Conservation (phyloP, 1,140 invertebrate species). For the Monochamus saltuarius region DNA sequence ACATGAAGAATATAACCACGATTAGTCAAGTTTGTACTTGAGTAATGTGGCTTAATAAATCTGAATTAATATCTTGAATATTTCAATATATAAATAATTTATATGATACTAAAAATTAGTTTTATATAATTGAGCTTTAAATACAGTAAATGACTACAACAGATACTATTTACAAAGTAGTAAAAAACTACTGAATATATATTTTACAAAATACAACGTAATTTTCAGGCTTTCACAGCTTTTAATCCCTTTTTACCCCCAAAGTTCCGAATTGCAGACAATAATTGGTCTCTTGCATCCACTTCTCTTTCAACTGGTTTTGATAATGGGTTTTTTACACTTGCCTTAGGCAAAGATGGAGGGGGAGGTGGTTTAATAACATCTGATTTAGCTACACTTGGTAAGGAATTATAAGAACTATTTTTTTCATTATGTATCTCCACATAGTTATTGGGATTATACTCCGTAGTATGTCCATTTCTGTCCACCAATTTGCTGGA, state of each 20-base stretch:
- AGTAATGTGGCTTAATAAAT: too few relatives aligned
- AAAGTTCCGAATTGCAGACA: constrained; percentile 74
- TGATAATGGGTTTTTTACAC: constrained; percentile 47
- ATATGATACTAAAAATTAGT: constrained; percentile 13
- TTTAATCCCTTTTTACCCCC: constrained; percentile 60
- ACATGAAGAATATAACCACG: too few relatives aligned
- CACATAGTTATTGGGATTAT: neutral
- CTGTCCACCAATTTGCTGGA: constrained; percentile 30
- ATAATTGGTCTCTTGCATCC: constrained; percentile 65
- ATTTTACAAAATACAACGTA: neutral
- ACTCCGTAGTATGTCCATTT: neutral
- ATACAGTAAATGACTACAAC: constrained; percentile 32
- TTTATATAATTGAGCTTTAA: constrained; percentile 35
- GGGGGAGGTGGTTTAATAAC: constrained; percentile 44
- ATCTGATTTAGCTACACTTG: neutral
- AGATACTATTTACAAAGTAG: constrained; percentile 11
- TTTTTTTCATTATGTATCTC: neutral
- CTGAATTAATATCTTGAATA: neutral
- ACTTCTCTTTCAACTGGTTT: constrained; percentile 33
- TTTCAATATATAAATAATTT: constrained; percentile 2
- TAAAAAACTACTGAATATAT: neutral
- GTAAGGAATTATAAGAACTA: constrained; percentile 4
- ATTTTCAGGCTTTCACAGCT: constrained; percentile 52
- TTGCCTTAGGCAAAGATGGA: constrained; percentile 55
- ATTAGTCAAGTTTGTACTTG: too few relatives aligned